A percentile compares a stretch with the other conserved stretches of the same genome.
Evolutionary conservation across 2,888 invertebrate genomes (phyloP).

Genomic region (Chydorus sphaericus): DNA sequence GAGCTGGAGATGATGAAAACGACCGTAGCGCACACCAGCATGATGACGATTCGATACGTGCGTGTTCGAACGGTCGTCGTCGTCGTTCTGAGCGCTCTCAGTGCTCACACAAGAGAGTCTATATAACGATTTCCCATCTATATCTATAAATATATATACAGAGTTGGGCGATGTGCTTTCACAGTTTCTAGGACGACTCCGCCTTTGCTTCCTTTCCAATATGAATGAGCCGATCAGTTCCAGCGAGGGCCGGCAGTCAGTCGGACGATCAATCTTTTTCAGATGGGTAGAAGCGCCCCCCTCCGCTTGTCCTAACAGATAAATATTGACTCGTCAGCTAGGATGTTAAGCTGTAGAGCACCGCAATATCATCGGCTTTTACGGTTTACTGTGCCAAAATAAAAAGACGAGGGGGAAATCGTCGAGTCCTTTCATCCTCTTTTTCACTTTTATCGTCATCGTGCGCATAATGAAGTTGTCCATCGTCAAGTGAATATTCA

Average conservation of each 20-base stretch:
- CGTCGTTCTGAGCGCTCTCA: too few species aligned
- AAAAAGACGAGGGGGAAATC: neutral
- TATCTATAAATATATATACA: too few species aligned
- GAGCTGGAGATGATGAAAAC: too few species aligned
- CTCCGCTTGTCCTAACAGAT: neutral
- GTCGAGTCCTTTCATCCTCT: neutral
- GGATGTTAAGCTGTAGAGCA: neutral
- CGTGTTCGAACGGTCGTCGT: too few species aligned
- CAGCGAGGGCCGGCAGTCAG: too few species aligned
- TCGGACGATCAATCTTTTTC: neutral
- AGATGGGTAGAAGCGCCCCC: neutral
- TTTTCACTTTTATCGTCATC: neutral
- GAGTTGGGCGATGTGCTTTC: too few species aligned
- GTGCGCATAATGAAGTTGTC: slow-evolving; percentile 2
- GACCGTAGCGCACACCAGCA: too few species aligned
- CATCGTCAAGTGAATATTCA: neutral
- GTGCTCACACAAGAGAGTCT: too few species aligned
- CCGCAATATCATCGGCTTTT: neutral
- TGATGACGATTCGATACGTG: too few species aligned
- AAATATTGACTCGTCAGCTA: slow-evolving; percentile 8
- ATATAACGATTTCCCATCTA: too few species aligned
- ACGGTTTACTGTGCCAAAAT: neutral
- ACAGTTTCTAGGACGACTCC: too few species aligned
- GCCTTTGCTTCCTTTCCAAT: neutral
- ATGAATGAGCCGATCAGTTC: slow-evolving; percentile 1